Evolutionary conservation across 2,113 vertebrate species (phyloP), one percentile per base, ranked within the genome.

Genomic region (Sebastes fasciatus): DNA sequence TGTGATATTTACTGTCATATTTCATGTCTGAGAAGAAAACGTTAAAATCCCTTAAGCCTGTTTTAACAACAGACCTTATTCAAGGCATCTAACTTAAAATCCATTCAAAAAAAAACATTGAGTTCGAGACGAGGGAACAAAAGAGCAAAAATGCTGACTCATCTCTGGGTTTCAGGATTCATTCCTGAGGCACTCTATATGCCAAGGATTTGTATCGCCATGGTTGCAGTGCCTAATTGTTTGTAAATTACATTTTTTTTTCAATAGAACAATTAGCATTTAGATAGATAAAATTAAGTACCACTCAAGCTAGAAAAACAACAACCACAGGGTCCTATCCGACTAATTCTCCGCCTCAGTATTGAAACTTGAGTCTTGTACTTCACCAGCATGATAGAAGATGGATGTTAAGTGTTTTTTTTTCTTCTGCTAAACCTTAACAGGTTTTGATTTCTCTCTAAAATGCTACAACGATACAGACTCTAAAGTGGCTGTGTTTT

Each of bases 401-500:
- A 70, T 61, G 65, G 52, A 88, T 65, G 19, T 26, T 60, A 5
- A 23, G 52, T 51, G 61, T 8, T 26, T 17, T n/a, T n/a, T 12
- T 45, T 46, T 63, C 19, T 16, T 14, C 23, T 77, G 62, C 34
- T 51, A 8, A 42, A 9, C 16, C 21, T 67, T 23, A 43, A 58
- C 26, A 55, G 55, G 12, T 60, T n/a, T 62, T 58, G 21, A 19
- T 73, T 64, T 63, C 11, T 60, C 13, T 8, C 57, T 13, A 17
- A 23, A 72, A 79, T n/a, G 64, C 73, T 21, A 34, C 1, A 60
- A 21, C 46, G 61, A 34, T 16, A 13, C 6, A 42, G 13, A 57
- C 21, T 19, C 55, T 42, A 54, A 72, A 63, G 46, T 60, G 12
- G 40, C 3, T 1, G 2, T 1, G 43, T 7, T 63, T 14, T 40